Percentiles rank a stretch among this genome's conserved stretches.
phyloP scores from a whole-genome alignment of 2,888 invertebrate genomes.

The Dolichomitus sp. region DNA sequence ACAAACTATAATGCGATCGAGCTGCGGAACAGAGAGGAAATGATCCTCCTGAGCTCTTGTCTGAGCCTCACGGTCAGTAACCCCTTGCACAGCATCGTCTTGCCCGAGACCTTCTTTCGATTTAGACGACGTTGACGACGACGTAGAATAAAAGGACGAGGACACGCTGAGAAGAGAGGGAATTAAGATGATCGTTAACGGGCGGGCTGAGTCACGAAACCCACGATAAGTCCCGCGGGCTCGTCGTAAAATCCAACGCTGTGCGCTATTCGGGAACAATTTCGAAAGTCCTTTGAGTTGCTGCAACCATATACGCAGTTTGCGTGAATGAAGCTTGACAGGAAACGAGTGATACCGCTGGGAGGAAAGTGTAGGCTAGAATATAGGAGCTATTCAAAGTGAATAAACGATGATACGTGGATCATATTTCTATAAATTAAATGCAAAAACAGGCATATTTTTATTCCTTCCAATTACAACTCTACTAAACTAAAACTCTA shows the following conservation, averaged over 20 bases:
- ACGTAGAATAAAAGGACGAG: constrained; percentile 37
- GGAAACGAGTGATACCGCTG: constrained; percentile 4
- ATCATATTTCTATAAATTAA: neutral
- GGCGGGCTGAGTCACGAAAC: constrained; percentile 58
- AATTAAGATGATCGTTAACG: constrained; percentile 64
- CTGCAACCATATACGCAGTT: neutral
- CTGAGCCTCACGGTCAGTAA: constrained; percentile 65
- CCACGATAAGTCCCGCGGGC: constrained; percentile 42
- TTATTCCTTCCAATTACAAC: no score
- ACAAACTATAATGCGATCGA: constrained; percentile 41
- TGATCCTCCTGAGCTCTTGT: constrained; percentile 46
- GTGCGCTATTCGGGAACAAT: constrained; percentile 15
- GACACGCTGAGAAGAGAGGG: constrained; percentile 40
- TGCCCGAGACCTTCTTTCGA: constrained; percentile 63
- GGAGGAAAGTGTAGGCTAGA: neutral
- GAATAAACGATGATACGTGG: neutral
- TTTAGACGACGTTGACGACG: constrained; percentile 56
- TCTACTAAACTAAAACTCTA: no score
- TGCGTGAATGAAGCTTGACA: constrained; percentile 6
- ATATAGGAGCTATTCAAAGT: neutral
- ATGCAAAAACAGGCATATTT: no score
- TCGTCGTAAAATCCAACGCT: constrained; percentile 19
- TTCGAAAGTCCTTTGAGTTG: neutral
- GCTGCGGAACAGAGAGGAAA: constrained; percentile 43
- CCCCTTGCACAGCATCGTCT: constrained; percentile 55